Conservation (phyloP, 2,113 vertebrate genomes). For the Pitta sordida region DNA sequence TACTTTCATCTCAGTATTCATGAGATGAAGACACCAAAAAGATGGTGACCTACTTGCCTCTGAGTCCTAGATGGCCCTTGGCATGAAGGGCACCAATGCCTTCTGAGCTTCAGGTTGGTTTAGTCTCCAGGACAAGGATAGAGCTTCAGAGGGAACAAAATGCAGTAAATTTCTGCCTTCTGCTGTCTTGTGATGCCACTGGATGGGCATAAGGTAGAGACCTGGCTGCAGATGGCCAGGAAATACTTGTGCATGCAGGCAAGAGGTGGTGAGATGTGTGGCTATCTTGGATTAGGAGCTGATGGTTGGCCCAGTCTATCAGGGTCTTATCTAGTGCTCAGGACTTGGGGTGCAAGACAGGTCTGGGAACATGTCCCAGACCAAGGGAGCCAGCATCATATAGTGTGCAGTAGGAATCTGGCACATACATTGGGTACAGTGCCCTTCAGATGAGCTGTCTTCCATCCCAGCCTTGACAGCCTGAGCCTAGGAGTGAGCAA, state of each 20-base stretch:
- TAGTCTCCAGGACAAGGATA: background rate
- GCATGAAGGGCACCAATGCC: fast-evolving
- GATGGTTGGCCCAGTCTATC: background rate
- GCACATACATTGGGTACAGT: no score
- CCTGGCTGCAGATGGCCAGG: fast-evolving
- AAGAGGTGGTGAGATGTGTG: fast-evolving
- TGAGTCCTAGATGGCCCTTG: background rate
- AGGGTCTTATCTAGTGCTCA: background rate
- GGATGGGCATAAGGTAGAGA: background rate
- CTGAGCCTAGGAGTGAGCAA: background rate
- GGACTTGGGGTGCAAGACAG: background rate
- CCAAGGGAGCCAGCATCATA: fast-evolving
- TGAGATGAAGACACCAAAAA: background rate
- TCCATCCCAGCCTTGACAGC: background rate
- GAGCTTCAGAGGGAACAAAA: background rate
- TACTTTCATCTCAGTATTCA: background rate
- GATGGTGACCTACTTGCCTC: background rate
- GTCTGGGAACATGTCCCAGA: background rate
- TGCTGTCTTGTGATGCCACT: background rate
- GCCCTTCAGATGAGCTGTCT: background rate
- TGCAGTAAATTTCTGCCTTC: background rate
- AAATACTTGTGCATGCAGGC: fast-evolving
- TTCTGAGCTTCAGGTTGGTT: background rate
- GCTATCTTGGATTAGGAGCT: background rate
- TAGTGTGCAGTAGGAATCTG: fast-evolving